Percentiles rank a stretch among this genome's conserved stretches.
These are phyloP conservation scores for Synanceia verrucosa DNA, from an alignment of 2,797 vertebrate species.

Conservation along the genomic window DNA sequence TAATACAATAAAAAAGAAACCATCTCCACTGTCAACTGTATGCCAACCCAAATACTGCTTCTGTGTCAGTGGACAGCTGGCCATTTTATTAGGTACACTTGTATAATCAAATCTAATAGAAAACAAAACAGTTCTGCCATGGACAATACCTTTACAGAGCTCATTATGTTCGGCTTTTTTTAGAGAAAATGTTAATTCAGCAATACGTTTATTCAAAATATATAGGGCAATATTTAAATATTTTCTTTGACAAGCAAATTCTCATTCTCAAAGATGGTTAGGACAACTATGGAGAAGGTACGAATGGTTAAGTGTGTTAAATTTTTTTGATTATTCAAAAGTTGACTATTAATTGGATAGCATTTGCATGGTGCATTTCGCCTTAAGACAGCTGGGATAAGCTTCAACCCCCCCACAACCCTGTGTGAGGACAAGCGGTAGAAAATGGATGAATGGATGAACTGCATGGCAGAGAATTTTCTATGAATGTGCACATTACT, in stretches of 20 bases:
- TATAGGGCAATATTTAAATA: too few species aligned
- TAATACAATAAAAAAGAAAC: neutral
- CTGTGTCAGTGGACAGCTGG: neutral
- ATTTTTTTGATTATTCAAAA: neutral
- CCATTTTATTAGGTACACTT: neutral
- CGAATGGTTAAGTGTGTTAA: neutral
- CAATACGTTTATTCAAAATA: neutral
- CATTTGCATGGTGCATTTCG: too few species aligned
- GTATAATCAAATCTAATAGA: neutral
- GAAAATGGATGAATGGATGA: too few species aligned
- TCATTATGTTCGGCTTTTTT: neutral
- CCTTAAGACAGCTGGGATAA: too few species aligned
- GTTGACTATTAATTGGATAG: neutral
- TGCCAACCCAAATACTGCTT: neutral
- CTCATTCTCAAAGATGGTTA: neutral
- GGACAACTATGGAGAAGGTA: neutral
- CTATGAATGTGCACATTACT: too few species aligned
- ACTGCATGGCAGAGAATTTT: too few species aligned
- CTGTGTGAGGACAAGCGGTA: too few species aligned
- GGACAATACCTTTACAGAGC: neutral
- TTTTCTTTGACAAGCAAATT: too few species aligned
- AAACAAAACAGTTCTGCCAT: neutral
- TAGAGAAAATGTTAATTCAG: neutral
- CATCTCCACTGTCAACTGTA: neutral
- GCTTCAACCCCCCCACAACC: too few species aligned